A percentile compares a stretch with the other conserved stretches of the same genome.
Conservation (phyloP, 2,797 vertebrate genomes). For the Leuciscus waleckii region DNA sequence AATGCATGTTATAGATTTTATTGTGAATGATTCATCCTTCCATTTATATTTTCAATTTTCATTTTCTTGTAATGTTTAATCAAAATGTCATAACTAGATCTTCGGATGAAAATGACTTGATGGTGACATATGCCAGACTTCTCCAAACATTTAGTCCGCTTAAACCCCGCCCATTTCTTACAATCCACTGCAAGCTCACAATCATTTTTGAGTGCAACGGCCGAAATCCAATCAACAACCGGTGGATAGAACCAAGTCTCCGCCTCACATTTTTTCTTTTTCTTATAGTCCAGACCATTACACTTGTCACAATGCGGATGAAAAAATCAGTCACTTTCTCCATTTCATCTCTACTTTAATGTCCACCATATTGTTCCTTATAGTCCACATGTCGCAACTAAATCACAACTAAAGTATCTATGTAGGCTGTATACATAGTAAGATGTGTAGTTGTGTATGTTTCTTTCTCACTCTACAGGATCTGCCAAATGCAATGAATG, state of each 20-base stretch:
- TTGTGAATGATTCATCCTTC: neutral
- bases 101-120: neutral
- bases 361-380: neutral
- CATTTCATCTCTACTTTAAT: neutral
- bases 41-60: neutral
- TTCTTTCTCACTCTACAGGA: constrained; percentile 76
- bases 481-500: constrained; percentile 96
- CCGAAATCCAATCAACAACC: neutral
- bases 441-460: neutral
- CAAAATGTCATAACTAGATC: neutral
- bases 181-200: neutral
- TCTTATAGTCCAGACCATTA: no score
- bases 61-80: neutral
- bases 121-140: neutral
- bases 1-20: neutral
- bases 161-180: neutral
- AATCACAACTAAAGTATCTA: neutral
- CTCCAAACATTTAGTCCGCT: neutral
- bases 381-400: no score
- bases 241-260: neutral
- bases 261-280: no score
- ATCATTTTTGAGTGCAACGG: neutral
- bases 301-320: neutral
- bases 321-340: neutral
- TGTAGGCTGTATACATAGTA: constrained; percentile 1